Base-by-base conservation (phyloP, 2,888 invertebrate species). In the Myopa testacea region DNA sequence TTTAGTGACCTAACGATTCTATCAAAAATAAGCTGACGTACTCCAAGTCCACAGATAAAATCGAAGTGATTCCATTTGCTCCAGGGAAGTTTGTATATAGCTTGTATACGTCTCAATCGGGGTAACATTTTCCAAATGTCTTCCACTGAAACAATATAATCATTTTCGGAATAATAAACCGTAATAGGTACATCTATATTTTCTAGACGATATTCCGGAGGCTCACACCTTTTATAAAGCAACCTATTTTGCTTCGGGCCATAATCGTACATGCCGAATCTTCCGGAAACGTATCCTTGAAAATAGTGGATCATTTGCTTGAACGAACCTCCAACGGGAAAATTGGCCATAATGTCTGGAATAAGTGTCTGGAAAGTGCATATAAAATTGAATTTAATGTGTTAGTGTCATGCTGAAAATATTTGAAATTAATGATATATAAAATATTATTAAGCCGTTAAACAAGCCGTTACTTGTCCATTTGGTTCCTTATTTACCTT, bases 261-360 rank as follows among this genome's bases (percentile, higher is more conserved):
- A 67, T 88, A 86, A 76, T 88, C 89, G 67, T 89, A 88, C 14
- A 88, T 87, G 4, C 88, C 84, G 62, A 88, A 88, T 38, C 85
- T 85, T 14, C 86, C 85, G 10, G 88, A 89, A n/a, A 88, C 85
- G 40, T 89, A 88, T 7, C 87, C 88, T 78, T 88, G 88, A 62
- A 88, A 88, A 72, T 89, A 89, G 79, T 88, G 88, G 84, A 88
- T 88, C 38, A 88, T 81, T 81, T 89, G 88, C 69, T 89, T 89
- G 55, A 89, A 84, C 0, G 88, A 89, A 55, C 88, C 88, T 3
- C 88, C 88, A 0, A 87, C 86, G 2, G 88, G 88, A 79, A 88
- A 88, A 16, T 88, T 88, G 26, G 86, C 86, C 85, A 88, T 85
- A 70, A 88, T 81, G 38, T 88, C 89, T 6, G 87, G 87, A 40